Percentiles rank a stretch among this genome's conserved stretches.
These are phyloP conservation scores for Macrobrachium nipponense DNA, from an alignment of 1,140 invertebrate species.

Conservation along the genomic window DNA sequence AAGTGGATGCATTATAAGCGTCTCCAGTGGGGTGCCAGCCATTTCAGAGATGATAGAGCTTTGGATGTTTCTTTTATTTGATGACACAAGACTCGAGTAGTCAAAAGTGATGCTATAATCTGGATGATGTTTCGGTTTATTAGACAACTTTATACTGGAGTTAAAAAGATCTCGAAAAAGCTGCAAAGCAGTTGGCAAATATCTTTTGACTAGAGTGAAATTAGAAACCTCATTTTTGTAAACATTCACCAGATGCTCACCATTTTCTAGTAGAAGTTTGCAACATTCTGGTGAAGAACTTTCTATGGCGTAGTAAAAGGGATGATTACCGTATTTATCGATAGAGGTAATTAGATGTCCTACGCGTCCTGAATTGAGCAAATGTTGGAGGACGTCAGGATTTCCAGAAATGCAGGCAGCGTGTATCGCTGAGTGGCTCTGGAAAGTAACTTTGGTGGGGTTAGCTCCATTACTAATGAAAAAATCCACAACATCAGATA, in stretches of 20 bases:
- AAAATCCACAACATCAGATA: too few relatives aligned
- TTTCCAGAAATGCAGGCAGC: conserved; percentile 30
- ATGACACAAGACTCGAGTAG: conserved; percentile 26
- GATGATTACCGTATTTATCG: conserved; percentile 15
- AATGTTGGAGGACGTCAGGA: conserved; percentile 15
- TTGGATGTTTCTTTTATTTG: conserved; percentile 16
- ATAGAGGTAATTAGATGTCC: background rate
- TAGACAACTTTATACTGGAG: conserved; percentile 7
- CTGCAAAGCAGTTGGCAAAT: conserved; percentile 38
- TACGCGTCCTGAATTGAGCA: conserved; percentile 13
- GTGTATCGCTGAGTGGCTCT: background rate
- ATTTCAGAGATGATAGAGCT: conserved; percentile 42
- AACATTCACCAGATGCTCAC: conserved; percentile 34
- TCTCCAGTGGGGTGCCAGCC: conserved; percentile 1
- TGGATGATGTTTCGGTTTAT: conserved; percentile 19
- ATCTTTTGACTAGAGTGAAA: conserved; percentile 28
- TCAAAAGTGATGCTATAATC: conserved; percentile 44
- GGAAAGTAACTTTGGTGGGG: too few relatives aligned
- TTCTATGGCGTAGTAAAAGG: conserved; percentile 36
- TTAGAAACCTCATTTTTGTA: conserved; percentile 14
- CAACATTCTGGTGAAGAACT: conserved; percentile 40
- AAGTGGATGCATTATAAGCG: conserved; percentile 81
- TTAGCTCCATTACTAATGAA: too few relatives aligned
- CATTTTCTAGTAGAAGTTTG: conserved; percentile 40
- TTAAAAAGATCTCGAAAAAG: conserved; percentile 33